Conservation (phyloP, 37 sponge, comb jelly and placozoan species). For the Petrosia ficiformis region DNA sequence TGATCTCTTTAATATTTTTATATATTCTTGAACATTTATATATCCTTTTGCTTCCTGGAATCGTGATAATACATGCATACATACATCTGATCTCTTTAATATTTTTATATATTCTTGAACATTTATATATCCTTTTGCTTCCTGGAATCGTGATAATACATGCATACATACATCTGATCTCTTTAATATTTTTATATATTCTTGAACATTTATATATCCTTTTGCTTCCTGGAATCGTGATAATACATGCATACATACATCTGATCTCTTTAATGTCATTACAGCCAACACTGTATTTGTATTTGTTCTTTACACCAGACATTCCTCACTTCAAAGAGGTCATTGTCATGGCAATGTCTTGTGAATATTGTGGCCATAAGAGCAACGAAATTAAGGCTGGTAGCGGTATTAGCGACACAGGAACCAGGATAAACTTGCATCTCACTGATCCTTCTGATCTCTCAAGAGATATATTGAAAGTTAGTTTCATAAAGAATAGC, state of each 20-base stretch:
- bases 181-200: too few species aligned
- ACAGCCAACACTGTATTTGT: not conserved
- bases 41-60: too few species aligned
- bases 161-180: constrained; percentile 25
- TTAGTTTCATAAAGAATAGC: not conserved
- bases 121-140: too few species aligned
- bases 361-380: constrained; percentile 85
- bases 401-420: constrained; percentile 71
- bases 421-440: constrained; percentile 61
- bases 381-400: constrained; percentile 94
- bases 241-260: too few species aligned
- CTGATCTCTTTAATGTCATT: not conserved
- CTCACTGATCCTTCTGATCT: constrained; percentile 78
- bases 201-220: too few species aligned
- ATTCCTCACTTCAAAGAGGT: constrained; percentile 92
- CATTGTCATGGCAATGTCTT: constrained; percentile 87
- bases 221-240: too few species aligned
- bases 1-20: too few species aligned
- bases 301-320: constrained; percentile 21
- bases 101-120: too few species aligned
- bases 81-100: constrained; percentile 12
- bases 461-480: constrained; percentile 86
- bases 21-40: too few species aligned
- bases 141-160: too few species aligned
- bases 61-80: too few species aligned